phyloP scores from a whole-genome alignment of 2,888 invertebrate species.

The Mythimna vitellina region DNA sequence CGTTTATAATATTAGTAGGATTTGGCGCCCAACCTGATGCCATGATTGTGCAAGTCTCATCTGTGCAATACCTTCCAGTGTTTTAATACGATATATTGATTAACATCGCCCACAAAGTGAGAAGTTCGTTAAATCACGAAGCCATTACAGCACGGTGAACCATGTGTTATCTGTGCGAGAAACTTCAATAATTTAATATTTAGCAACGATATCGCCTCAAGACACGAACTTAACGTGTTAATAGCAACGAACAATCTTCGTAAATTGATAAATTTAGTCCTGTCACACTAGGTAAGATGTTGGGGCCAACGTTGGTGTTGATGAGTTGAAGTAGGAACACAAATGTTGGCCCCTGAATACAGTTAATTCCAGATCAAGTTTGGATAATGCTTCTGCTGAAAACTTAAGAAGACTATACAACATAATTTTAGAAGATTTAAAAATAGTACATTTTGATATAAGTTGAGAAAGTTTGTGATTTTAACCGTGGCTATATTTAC shows the following conservation, averaged over 20 bases:
- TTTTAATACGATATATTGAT: constrained; percentile 37
- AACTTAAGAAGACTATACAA: neutral
- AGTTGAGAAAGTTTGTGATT: no score
- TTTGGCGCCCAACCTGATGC: neutral
- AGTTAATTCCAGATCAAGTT: neutral
- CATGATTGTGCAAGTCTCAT: neutral
- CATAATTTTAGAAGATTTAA: neutral
- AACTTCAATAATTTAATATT: constrained; percentile 83
- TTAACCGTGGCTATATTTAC: no score
- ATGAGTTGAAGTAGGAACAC: neutral
- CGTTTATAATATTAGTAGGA: no score
- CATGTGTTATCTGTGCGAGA: constrained; percentile 64
- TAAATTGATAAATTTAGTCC: constrained; percentile 87
- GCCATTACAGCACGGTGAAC: constrained; percentile 64
- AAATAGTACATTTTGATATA: no score
- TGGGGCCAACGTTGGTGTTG: constrained; percentile 43
- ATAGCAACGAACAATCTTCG: constrained; percentile 85
- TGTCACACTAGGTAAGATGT: constrained; percentile 72
- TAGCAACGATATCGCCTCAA: constrained; percentile 75
- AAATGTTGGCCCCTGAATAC: neutral
- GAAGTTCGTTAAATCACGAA: constrained; percentile 61
- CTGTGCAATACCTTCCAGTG: neutral
- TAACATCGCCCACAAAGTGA: constrained; percentile 43
- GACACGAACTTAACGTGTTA: constrained; percentile 84
- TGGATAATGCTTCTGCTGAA: neutral